A percentile compares a stretch with the other conserved stretches of the same genome.
These are phyloP conservation scores for Augochlora pura DNA, from an alignment of 1,140 invertebrate species.

Conservation along the genomic window DNA sequence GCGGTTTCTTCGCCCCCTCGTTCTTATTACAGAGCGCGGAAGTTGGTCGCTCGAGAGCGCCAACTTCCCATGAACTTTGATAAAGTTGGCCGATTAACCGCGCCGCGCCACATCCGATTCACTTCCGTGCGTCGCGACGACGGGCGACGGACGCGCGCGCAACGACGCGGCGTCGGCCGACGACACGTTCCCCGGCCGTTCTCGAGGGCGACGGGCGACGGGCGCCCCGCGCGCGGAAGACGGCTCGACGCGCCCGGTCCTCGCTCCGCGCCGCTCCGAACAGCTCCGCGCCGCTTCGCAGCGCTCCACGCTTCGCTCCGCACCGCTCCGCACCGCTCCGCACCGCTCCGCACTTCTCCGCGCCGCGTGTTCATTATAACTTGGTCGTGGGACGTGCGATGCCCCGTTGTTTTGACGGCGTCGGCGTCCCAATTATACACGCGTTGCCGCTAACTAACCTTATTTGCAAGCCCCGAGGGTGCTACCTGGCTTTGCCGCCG, in stretches of 20 bases:
- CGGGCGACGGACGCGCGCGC: constrained; percentile 36
- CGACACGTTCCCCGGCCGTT: neutral
- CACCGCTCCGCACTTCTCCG: no score
- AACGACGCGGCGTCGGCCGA: neutral
- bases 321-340: no score
- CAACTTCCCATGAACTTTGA: constrained; percentile 65
- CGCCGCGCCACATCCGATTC: constrained; percentile 29
- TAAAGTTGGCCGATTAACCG: constrained; percentile 72
- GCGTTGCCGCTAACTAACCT: constrained; percentile 77
- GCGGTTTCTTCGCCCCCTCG: neutral
- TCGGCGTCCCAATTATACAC: constrained; percentile 74
- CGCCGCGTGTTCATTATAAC: constrained; percentile 70
- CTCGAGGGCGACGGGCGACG: neutral
- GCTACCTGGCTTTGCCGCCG: constrained; percentile 38
- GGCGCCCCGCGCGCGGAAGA: constrained; percentile 5
- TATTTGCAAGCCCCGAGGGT: constrained; percentile 71
- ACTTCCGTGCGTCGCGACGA: constrained; percentile 19
- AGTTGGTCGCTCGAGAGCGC: constrained; percentile 2
- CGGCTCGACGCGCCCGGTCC: constrained; percentile 8
- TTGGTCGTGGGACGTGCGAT: constrained; percentile 68
- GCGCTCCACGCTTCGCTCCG: no score
- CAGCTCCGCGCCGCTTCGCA: no score
- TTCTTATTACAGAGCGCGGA: neutral
- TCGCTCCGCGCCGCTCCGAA: no score
- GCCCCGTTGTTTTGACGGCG: constrained; percentile 70